These are phyloP conservation scores for Abscondita cerata DNA, from an alignment of 2,888 invertebrate species.

Conservation along the genomic window DNA sequence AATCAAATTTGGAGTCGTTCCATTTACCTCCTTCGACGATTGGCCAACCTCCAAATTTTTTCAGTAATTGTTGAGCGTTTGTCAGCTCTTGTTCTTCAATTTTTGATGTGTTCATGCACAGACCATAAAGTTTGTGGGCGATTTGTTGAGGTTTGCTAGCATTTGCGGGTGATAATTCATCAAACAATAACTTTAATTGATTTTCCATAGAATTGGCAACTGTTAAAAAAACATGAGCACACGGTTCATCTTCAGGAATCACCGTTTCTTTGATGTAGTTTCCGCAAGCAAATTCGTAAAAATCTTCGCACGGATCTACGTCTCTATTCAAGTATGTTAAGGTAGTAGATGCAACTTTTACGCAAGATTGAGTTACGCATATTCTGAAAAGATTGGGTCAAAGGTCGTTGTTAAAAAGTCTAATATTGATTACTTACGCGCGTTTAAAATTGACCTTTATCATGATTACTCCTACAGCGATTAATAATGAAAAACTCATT, in stretches of 20 bases:
- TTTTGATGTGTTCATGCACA: slow-evolving; percentile 85
- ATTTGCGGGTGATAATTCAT: slow-evolving; percentile 66
- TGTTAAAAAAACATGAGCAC: slow-evolving; percentile 77
- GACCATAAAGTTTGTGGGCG: slow-evolving; percentile 83
- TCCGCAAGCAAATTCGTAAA: slow-evolving; percentile 82
- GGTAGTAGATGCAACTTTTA: slow-evolving; percentile 79
- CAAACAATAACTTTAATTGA: slow-evolving; percentile 73
- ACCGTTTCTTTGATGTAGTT: slow-evolving; percentile 73
- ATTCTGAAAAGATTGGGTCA: slow-evolving; percentile 45
- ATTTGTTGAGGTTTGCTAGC: slow-evolving; percentile 77
- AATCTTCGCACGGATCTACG: slow-evolving; percentile 82
- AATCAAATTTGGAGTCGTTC: slow-evolving; percentile 75
- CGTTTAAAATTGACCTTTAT: no score
- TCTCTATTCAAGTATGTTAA: slow-evolving; percentile 73
- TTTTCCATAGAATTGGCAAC: slow-evolving; percentile 77
- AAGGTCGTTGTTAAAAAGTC: no score
- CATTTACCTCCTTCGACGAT: slow-evolving; percentile 78
- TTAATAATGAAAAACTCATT: no score
- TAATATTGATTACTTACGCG: no score
- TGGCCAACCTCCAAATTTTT: slow-evolving; percentile 79
- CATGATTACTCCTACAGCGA: no score
- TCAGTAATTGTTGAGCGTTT: slow-evolving; percentile 74
- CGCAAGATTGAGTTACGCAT: slow-evolving; percentile 79
- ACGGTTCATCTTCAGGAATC: slow-evolving; percentile 83
- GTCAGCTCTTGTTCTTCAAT: slow-evolving; percentile 81